Conservation (phyloP, 2,113 vertebrate species). For the Nymphicus hollandicus region DNA sequence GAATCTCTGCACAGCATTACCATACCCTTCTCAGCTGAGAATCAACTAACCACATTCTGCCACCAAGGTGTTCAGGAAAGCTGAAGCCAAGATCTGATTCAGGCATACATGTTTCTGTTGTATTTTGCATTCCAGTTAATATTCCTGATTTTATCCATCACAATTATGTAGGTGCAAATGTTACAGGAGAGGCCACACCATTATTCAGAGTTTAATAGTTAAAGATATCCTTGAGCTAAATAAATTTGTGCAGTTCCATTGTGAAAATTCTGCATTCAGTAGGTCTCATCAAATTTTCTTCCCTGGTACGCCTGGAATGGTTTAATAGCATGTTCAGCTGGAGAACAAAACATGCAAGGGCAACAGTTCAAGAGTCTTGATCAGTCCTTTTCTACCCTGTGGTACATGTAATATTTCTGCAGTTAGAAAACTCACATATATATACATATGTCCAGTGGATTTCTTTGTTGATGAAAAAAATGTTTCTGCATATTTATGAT, state of each 20-base stretch:
- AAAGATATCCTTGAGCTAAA: neutral
- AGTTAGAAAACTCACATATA: neutral
- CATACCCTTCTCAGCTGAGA: fast-evolving
- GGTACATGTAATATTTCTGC: neutral
- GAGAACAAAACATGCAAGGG: neutral
- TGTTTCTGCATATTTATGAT: neutral
- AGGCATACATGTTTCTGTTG: neutral
- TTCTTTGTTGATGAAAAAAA: neutral
- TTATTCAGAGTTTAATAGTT: neutral
- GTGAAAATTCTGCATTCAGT: neutral
- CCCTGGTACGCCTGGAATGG: neutral
- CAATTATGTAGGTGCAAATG: neutral
- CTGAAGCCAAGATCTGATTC: neutral
- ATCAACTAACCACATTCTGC: neutral
- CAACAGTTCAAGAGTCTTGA: neutral
- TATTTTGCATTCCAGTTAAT: neutral
- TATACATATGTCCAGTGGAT: neutral
- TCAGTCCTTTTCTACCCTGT: neutral
- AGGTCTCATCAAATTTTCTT: neutral
- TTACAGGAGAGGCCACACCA: neutral
- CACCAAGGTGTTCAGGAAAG: neutral
- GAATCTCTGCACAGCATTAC: fast-evolving
- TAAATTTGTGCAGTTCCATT: neutral
- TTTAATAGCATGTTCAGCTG: neutral
- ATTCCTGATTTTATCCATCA: neutral